A percentile compares a stretch with the other conserved stretches of the same genome.
Conservation (phyloP, 2,113 vertebrate genomes). For the Rhynchopsitta pachyrhyncha region DNA sequence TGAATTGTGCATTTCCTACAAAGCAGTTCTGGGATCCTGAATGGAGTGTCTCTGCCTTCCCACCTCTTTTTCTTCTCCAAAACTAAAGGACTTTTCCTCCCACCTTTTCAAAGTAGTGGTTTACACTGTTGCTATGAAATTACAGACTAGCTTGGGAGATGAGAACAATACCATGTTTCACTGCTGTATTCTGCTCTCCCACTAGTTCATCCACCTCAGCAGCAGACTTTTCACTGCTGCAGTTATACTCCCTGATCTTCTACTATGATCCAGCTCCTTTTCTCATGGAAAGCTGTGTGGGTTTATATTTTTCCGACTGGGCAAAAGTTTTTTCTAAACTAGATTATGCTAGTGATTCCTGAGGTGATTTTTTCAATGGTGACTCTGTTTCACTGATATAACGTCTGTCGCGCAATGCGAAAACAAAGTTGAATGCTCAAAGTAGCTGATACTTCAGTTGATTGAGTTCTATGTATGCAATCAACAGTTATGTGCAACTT, state of each 20-base stretch:
- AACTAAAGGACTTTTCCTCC: not conserved
- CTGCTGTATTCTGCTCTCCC: not conserved
- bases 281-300: not conserved
- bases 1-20: not conserved
- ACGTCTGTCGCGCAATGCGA: not conserved
- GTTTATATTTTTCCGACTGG: not conserved
- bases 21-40: not conserved
- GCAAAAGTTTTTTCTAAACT: not conserved
- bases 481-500: not conserved
- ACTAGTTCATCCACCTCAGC: not conserved
- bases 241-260: not conserved
- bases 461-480: not conserved
- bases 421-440: not conserved
- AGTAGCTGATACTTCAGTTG: not conserved
- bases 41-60: not conserved
- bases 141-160: fast-evolving
- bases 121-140: not conserved
- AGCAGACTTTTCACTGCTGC: not conserved
- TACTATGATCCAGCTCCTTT: not conserved
- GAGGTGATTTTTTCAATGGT: not conserved
- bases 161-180: not conserved
- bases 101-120: not conserved
- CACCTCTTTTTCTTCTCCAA: not conserved
- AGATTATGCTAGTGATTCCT: not conserved
- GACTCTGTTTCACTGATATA: not conserved